Evolutionary conservation across 1,140 invertebrate genomes (phyloP), one percentile per base, ranked within the genome.

Genomic region (Chymomyza costata): DNA sequence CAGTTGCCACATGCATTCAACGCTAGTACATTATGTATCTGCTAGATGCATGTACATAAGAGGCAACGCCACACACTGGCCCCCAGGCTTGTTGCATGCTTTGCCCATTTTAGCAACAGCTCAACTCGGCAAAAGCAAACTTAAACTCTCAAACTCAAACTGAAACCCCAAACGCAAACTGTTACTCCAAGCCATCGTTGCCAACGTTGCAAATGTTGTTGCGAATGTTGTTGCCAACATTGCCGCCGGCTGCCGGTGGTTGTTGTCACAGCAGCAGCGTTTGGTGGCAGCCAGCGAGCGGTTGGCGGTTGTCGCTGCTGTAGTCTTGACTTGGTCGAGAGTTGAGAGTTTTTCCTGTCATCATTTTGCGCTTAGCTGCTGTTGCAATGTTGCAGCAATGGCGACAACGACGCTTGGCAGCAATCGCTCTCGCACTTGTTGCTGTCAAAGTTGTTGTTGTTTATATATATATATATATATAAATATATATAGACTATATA

Each of bases 31-130:
- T 73, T 48, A 81, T 80, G 68, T 80, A 80, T 65, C 64, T 80
- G 50, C 59, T 54, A 70, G 78, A 81, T 81, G 39, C 25, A 19
- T 43, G 14, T 25, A 81, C 69, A 70, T 69, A 70, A 47, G 66
- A 56, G 49, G 61, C 59, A 59, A 25, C 21, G 8, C 21, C 8
- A 25, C 21, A 25, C 21, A 25, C 21, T 8, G 8, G 21, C 21
- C 21, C 3, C 3, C 21, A 25, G 21, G 21, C 8, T 34, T 14
- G 15, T 64, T 59, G 74, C 73, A 80, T 80, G 73, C 74, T 73
- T 78, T 80, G 73, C 60, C 73, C 67, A 80, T 80, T 80, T 80
- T 73, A 80, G 73, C 64, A 57, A 14, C 32, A 71, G 48, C 57
- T 46, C 54, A 15, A 51, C 54, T 25, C 32, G 18, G 65, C 28